Evolutionary conservation across 2,113 vertebrate genomes (phyloP).

Genomic region (Donacobius atricapilla): DNA sequence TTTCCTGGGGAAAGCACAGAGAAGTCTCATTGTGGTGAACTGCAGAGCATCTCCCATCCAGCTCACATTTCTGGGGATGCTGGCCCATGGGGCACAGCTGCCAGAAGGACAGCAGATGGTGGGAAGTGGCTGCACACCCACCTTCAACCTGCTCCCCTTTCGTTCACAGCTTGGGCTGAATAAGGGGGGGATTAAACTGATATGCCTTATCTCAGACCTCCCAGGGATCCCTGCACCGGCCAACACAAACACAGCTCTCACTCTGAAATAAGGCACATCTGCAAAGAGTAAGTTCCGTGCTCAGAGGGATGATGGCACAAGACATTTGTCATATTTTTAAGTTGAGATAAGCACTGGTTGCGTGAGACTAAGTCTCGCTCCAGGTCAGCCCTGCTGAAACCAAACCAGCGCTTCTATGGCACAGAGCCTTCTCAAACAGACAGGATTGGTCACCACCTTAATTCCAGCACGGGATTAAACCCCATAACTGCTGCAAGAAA

Average conservation of each 20-base stretch:
- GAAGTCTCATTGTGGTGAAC: fast-evolving
- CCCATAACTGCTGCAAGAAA: not conserved
- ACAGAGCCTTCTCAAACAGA: not conserved
- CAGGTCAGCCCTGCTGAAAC: not conserved
- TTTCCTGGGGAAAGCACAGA: not conserved
- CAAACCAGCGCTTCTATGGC: fast-evolving
- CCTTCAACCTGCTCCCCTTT: not conserved
- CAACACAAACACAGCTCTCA: not conserved
- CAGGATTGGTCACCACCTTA: fast-evolving
- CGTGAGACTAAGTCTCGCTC: not conserved
- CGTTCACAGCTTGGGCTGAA: not conserved
- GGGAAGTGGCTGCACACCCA: not conserved
- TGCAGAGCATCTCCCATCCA: not conserved
- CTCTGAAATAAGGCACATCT: not conserved
- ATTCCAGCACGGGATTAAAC: not conserved
- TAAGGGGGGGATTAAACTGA: not conserved
- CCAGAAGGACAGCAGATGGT: not conserved
- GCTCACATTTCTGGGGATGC: not conserved
- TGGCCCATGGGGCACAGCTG: no score
- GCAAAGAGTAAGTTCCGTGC: fast-evolving
- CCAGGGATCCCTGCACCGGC: not conserved
- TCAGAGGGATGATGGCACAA: not conserved
- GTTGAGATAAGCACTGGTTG: not conserved
- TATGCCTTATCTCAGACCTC: not conserved
- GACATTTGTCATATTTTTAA: not conserved